These are phyloP conservation scores for Gobio gobio DNA, from an alignment of 2,113 vertebrate genomes.

Conservation along the genomic window DNA sequence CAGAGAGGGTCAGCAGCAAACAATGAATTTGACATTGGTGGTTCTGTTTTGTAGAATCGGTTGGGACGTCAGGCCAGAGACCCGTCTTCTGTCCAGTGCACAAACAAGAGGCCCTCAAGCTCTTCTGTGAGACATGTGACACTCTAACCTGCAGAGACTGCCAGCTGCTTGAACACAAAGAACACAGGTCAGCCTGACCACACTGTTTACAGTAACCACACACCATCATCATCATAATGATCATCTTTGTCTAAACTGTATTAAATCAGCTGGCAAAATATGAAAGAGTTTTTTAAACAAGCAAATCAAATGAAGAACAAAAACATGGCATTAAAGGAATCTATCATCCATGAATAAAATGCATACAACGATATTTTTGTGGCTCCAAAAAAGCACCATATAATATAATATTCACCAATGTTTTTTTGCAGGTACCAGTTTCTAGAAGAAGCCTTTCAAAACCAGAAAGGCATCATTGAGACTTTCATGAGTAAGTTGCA, in stretches of 20 bases:
- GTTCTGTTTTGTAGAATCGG: constrained; percentile 79
- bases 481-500: constrained; percentile 91
- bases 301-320: not conserved
- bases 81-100: constrained; percentile 97
- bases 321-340: constrained; percentile 11
- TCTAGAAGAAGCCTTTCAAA: constrained; percentile 97
- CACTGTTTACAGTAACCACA: not conserved
- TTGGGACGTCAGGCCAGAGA: constrained; percentile 89
- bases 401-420: not conserved
- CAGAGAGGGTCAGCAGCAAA: not conserved
- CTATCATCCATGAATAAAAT: not conserved
- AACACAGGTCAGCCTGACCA: constrained; percentile 85
- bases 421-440: constrained; percentile 89
- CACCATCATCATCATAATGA: not conserved
- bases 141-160: constrained; percentile 97
- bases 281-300: not conserved
- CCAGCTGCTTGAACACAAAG: constrained; percentile 97
- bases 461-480: constrained; percentile 95
- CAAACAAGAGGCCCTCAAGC: constrained; percentile 97
- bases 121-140: constrained; percentile 98
- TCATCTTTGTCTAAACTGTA: not conserved
- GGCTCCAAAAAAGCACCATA: not conserved
- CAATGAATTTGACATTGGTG: not conserved
- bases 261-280: not conserved
- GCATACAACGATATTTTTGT: not conserved